Evolutionary conservation across 2,888 invertebrate genomes (phyloP).

Genomic region (Lucinisca nassula): DNA sequence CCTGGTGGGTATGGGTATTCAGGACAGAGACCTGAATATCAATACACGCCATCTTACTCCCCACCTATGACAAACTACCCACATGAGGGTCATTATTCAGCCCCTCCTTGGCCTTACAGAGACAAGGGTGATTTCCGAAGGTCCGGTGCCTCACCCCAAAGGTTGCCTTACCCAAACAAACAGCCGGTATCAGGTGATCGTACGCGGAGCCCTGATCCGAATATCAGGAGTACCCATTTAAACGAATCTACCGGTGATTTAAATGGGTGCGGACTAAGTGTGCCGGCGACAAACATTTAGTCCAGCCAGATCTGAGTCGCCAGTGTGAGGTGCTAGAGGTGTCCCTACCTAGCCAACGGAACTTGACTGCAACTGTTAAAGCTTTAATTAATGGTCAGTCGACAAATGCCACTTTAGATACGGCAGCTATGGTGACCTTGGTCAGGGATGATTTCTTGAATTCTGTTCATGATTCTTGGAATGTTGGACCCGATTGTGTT

Average conservation of each 20-base stretch:
- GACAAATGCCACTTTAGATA: background rate
- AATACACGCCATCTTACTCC: too few species aligned
- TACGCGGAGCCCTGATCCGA: too few species aligned
- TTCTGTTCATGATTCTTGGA: background rate
- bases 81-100: too few species aligned
- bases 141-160: too few species aligned
- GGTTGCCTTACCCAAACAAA: too few species aligned
- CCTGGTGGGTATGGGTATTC: too few species aligned
- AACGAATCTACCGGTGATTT: background rate
- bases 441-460: background rate
- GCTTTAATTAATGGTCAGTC: background rate
- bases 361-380: background rate
- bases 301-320: background rate
- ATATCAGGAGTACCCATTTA: too few species aligned
- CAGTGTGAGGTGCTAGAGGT: background rate
- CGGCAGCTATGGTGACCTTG: background rate
- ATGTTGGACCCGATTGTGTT: background rate
- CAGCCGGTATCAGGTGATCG: too few species aligned
- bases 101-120: too few species aligned
- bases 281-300: background rate
- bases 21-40: too few species aligned
- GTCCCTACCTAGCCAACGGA: background rate
- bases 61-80: too few species aligned
- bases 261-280: background rate
- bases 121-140: too few species aligned